These are phyloP conservation scores for Ictalurus punctatus DNA, from an alignment of 2,113 vertebrate genomes.

Conservation along the genomic window DNA sequence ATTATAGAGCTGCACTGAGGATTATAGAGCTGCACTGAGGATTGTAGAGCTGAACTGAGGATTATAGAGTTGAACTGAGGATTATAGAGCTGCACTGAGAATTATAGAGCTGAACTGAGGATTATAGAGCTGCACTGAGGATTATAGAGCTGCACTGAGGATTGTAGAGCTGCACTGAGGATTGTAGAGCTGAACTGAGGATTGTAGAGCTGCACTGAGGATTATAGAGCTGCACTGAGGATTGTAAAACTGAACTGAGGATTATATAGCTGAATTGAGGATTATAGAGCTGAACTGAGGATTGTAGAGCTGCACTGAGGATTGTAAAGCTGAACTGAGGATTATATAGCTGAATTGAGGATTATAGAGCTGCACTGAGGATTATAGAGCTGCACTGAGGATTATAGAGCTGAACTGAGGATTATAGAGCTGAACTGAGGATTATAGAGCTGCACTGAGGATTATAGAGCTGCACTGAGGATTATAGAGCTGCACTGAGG, in stretches of 20 bases:
- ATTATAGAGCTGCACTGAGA: neutral
- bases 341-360: neutral
- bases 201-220: neutral
- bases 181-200: neutral
- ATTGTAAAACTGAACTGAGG: too few species aligned
- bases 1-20: neutral
- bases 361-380: neutral
- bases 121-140: neutral
- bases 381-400: neutral
- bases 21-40: neutral
- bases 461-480: neutral
- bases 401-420: neutral
- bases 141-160: neutral
- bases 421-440: neutral
- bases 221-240: neutral
- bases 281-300: neutral
- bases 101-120: neutral
- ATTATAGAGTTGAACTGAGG: neutral
- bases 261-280: neutral
- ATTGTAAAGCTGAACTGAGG: neutral
- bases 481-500: neutral
- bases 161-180: neutral
- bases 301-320: neutral
- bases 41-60: neutral
- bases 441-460: neutral